Conservation (phyloP, 2,888 invertebrate species). For the Pristionchus maxplancki region DNA sequence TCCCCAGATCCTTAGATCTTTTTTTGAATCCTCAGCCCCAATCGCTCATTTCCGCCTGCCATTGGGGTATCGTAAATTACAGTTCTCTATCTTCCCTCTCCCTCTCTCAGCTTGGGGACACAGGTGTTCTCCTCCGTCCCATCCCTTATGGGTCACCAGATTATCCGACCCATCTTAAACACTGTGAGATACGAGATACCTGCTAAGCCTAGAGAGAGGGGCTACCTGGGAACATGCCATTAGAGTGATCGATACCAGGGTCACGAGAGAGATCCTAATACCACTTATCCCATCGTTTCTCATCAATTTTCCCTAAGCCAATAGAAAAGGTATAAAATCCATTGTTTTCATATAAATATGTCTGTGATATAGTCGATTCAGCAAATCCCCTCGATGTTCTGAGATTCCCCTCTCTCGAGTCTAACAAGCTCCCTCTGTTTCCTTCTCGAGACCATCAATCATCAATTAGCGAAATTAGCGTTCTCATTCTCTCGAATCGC, state of each 20-base stretch:
- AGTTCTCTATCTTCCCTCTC: neutral
- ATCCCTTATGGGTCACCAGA: constrained; percentile 41
- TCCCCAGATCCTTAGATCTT: neutral
- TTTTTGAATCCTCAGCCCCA: neutral
- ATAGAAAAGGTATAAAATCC: neutral
- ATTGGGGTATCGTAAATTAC: constrained; percentile 30
- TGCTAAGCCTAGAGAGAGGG: constrained; percentile 26
- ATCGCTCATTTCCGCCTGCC: constrained; percentile 32
- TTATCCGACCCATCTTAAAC: constrained; percentile 20
- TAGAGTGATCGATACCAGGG: constrained; percentile 15
- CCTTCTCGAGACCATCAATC: constrained; percentile 43
- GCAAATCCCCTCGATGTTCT: neutral
- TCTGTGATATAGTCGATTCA: too few species aligned
- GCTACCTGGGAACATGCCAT: constrained; percentile 34
- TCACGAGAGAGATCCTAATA: neutral
- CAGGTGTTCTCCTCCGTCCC: constrained; percentile 19
- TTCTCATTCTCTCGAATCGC: neutral
- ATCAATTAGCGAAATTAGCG: constrained; percentile 51
- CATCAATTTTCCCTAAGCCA: neutral
- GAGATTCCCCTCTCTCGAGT: neutral
- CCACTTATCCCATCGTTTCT: neutral
- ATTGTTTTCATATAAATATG: neutral
- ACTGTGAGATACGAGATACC: constrained; percentile 30
- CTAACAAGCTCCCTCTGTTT: neutral
- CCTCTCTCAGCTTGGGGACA: constrained; percentile 41